Conservation (phyloP, 2,113 vertebrate species). For the Ranitomeya variabilis region DNA sequence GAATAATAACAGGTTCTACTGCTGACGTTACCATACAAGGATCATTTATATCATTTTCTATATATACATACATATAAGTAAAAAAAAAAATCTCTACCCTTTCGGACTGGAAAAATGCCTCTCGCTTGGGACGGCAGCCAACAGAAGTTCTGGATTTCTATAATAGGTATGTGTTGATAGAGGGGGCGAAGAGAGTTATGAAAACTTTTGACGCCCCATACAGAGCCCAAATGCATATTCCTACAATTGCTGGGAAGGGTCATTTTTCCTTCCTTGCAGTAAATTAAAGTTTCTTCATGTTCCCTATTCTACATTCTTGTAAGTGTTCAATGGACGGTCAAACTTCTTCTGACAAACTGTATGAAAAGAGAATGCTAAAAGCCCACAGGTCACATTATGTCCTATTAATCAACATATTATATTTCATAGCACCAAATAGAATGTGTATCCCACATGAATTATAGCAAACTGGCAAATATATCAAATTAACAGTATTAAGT, state of each 20-base stretch:
- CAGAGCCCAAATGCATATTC: background rate
- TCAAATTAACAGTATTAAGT: slow-evolving; percentile 46
- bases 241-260: slow-evolving; percentile 2
- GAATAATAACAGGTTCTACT: slow-evolving; percentile 23
- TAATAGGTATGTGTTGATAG: slow-evolving; percentile 68
- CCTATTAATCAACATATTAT: slow-evolving; percentile 49
- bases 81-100: slow-evolving; percentile 16
- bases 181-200: slow-evolving; percentile 56
- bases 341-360: slow-evolving; percentile 20
- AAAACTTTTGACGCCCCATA: background rate
- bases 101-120: slow-evolving; percentile 67
- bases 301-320: background rate
- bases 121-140: slow-evolving; percentile 69
- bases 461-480: slow-evolving; percentile 41
- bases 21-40: slow-evolving; percentile 17
- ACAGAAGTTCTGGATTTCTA: slow-evolving; percentile 66
- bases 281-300: background rate
- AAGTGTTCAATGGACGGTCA: slow-evolving; percentile 18
- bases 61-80: slow-evolving; percentile 14
- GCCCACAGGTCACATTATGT: slow-evolving; percentile 39
- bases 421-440: slow-evolving; percentile 37
- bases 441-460: slow-evolving; percentile 44
- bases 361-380: background rate
- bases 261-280: background rate
- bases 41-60: slow-evolving; percentile 37